A percentile compares a stretch with the other conserved stretches of the same genome.
phyloP scores from a whole-genome alignment of 2,888 invertebrate species.

The Erpobdella octoculata region DNA sequence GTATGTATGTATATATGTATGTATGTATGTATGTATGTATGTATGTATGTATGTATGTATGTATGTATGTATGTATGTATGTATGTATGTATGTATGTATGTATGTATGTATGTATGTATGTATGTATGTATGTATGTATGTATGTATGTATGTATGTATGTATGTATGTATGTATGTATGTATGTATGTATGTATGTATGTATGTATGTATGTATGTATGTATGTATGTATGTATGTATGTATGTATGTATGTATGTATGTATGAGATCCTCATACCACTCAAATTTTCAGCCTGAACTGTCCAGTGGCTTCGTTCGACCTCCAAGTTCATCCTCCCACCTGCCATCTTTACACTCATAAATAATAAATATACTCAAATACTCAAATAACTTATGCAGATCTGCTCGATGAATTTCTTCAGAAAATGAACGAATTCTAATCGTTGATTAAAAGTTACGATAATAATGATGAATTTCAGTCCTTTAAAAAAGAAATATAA shows the following conservation, averaged over 20 bases:
- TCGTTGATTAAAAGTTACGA: no score
- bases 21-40: constrained; percentile 9
- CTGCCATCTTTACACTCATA: neutral
- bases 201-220: constrained; percentile 13
- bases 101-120: constrained; percentile 8
- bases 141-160: constrained; percentile 24
- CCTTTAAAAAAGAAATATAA: no score
- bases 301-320: neutral
- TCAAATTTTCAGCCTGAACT: no score
- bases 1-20: constrained; percentile 47
- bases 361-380: no score
- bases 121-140: constrained; percentile 16
- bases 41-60: neutral
- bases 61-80: constrained; percentile 9
- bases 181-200: constrained; percentile 10
- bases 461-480: no score
- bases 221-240: constrained; percentile 12
- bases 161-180: constrained; percentile 20
- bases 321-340: neutral
- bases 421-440: no score
- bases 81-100: constrained; percentile 14
- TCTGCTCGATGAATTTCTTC: no score
- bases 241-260: constrained; percentile 15
- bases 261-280: neutral
- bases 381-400: no score